phyloP scores from a whole-genome alignment of 1,140 invertebrate genomes.

The Metopolophium dirhodum region DNA sequence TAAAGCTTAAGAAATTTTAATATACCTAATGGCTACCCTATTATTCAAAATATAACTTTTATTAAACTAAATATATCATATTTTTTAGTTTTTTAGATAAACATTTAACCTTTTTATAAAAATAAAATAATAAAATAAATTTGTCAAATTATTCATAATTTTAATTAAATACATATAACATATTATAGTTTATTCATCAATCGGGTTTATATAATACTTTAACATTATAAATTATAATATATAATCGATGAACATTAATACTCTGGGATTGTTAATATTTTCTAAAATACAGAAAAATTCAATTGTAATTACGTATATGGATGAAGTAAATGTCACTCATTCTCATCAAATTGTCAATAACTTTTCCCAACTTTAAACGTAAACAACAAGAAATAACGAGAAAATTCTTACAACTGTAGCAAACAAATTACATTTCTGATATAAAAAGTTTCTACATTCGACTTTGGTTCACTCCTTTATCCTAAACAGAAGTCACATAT shows the following conservation, averaged over 20 bases:
- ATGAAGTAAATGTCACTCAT: background rate
- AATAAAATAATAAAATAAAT: background rate
- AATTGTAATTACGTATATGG: background rate
- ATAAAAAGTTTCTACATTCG: background rate
- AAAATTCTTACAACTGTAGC: background rate
- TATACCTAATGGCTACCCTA: background rate
- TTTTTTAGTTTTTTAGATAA: background rate
- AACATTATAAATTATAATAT: too few species aligned
- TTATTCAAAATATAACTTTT: background rate
- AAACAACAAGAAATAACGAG: background rate
- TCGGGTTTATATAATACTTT: background rate
- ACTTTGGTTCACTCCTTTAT: background rate
- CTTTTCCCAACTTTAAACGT: background rate
- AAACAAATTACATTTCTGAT: background rate
- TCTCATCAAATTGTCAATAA: background rate
- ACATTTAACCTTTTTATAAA: background rate
- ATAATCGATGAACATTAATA: background rate
- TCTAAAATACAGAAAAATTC: background rate
- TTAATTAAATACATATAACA: background rate
- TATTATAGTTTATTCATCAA: background rate
- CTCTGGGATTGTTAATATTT: background rate
- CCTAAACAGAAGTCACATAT: background rate
- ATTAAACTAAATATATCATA: background rate
- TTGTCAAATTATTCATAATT: background rate
- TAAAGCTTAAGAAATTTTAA: background rate